Evolutionary conservation across 2,797 vertebrate species (phyloP).

Genomic region (Trachurus trachurus): DNA sequence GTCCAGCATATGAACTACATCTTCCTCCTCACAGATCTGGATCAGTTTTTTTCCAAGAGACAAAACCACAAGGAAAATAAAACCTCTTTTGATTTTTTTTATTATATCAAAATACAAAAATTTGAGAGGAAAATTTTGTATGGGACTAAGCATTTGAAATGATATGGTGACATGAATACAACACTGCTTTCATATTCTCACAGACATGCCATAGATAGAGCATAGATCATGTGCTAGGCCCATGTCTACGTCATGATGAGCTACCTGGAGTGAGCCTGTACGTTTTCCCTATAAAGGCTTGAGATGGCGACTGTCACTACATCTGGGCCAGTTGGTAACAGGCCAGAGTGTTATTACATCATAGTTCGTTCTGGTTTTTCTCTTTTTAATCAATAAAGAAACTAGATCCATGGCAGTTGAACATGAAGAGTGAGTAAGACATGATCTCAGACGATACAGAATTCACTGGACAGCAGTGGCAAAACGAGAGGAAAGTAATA

Average conservation of each 20-base stretch:
- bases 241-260: conserved; percentile 77
- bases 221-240: conserved; percentile 78
- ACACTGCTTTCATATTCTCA: conserved; percentile 84
- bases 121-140: conserved; percentile 87
- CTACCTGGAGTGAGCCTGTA: conserved; percentile 74
- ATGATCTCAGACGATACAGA: conserved; percentile 79
- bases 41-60: conserved; percentile 9
- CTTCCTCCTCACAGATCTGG: background rate
- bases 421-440: conserved; percentile 79
- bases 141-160: conserved; percentile 89
- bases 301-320: conserved; percentile 66
- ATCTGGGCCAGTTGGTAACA: conserved; percentile 72
- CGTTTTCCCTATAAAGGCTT: conserved; percentile 71
- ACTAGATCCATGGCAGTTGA: conserved; percentile 83
- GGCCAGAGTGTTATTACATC: conserved; percentile 67
- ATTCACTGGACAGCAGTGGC: conserved; percentile 85
- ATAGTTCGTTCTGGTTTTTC: conserved; percentile 72
- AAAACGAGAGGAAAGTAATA: conserved; percentile 83
- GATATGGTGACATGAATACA: conserved; percentile 86
- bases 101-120: conserved; percentile 93
- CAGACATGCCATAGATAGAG: conserved; percentile 80
- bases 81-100: conserved; percentile 84
- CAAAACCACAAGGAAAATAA: conserved; percentile 53
- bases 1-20: conserved; percentile 76
- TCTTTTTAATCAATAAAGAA: conserved; percentile 71